Conservation (phyloP, 2,888 invertebrate genomes). For the Stomorhina lunata region DNA sequence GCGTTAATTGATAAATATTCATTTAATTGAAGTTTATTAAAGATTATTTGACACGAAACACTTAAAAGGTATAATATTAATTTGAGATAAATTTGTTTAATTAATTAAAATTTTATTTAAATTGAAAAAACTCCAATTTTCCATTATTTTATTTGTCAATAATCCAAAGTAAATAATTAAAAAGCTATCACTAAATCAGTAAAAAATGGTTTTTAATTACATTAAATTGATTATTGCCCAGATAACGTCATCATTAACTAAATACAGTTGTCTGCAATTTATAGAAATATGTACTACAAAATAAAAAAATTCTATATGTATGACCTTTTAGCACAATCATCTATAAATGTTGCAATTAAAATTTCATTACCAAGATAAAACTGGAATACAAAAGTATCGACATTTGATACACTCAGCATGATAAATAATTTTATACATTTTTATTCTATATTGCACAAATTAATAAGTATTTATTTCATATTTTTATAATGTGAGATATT, state of each 20-base stretch:
- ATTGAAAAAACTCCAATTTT: too few relatives aligned
- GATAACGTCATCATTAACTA: conserved; percentile 19
- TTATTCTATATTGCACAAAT: neutral
- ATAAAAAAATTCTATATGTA: neutral
- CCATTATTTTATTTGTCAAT: neutral
- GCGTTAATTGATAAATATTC: too few relatives aligned
- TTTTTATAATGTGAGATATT: neutral
- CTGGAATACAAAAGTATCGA: neutral
- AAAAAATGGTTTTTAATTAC: conserved; percentile 18
- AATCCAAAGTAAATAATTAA: neutral
- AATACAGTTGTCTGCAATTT: neutral
- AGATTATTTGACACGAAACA: too few relatives aligned
- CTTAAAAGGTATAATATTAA: too few relatives aligned
- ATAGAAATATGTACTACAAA: neutral
- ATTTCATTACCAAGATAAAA: conserved; percentile 21
- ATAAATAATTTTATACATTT: neutral
- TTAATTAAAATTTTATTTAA: too few relatives aligned
- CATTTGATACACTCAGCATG: neutral
- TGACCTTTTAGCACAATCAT: conserved; percentile 12
- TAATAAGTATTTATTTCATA: neutral
- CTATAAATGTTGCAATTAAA: conserved; percentile 20
- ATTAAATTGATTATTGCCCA: conserved; percentile 5
- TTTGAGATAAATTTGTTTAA: too few relatives aligned
- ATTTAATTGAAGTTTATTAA: too few relatives aligned
- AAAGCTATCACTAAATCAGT: neutral